Evolutionary conservation across 2,888 invertebrate genomes (phyloP), one percentile per base, ranked within the genome.

Genomic region (Epinotia ramella): DNA sequence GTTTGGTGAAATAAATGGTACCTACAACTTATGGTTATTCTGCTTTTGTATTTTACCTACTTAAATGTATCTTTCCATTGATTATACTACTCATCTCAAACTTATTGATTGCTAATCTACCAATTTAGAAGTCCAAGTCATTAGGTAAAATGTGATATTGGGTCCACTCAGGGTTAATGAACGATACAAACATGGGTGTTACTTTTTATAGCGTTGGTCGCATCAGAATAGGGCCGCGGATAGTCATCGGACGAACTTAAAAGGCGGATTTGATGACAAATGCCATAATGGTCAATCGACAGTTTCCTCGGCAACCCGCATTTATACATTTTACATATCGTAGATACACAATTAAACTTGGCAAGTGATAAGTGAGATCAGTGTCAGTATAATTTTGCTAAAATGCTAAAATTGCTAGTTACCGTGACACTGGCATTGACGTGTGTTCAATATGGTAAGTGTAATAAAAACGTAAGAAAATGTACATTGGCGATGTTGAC

Each of bases 241-340:
- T 79, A 79, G 80, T 83, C 80, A 84, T 82, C 85, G 84, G 85
- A 69, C 63, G 75, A 76, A 67, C 71, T 77, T 73, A 73, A 77
- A 77, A 73, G 71, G 53, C 77, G 33, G 73, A 63, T 71, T 57
- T 64, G 73, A 71, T 73, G 73, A 70, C 56, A 69, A 67, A 63
- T 16, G 46, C 20, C 62, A 62, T 56, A 57, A 71, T 63, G 66
- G 28, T 62, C 12, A 9, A 28, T 60, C 44, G 60, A n/a, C 69
- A 13, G 57, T 59, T 69, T 46, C 44, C 60, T 28, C 62, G 64
- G 4, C n/a, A 72, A 24, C 56, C 53, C 64, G 72, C 18, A 11
- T 56, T 56, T 24, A n/a, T n/a, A n/a, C n/a, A n/a, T n/a, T n/a
- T n/a, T n/a, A n/a, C n/a, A n/a, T n/a, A 63, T 33, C 62, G 16